phyloP scores from a whole-genome alignment of 2,888 invertebrate genomes.

The Phrixothrix hirtus region DNA sequence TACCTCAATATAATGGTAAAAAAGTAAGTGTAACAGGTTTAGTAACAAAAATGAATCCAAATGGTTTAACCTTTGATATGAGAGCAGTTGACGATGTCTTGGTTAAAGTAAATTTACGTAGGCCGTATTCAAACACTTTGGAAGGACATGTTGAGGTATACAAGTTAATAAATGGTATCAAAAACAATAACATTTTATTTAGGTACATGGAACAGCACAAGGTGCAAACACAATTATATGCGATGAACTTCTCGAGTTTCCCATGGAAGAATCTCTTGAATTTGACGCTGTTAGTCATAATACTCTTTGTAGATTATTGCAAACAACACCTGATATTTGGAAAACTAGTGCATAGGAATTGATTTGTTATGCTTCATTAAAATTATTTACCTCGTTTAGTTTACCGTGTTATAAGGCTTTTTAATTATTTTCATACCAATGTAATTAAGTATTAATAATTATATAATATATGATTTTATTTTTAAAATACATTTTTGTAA shows the following conservation, averaged over 20 bases:
- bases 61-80: conserved; percentile 47
- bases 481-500: too few species aligned
- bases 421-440: neutral
- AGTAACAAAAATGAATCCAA: conserved; percentile 43
- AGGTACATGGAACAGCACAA: conserved; percentile 41
- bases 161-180: too few species aligned
- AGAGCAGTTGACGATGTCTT: conserved; percentile 46
- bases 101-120: conserved; percentile 46
- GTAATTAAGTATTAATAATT: too few species aligned
- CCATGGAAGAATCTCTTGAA: conserved; percentile 27
- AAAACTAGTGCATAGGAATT: conserved; percentile 18
- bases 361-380: too few species aligned
- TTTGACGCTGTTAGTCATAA: conserved; percentile 39
- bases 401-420: too few species aligned
- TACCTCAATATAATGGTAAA: conserved; percentile 46
- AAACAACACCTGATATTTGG: conserved; percentile 37
- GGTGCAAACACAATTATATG: conserved; percentile 35
- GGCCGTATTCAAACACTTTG: conserved; percentile 42
- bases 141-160: conserved; percentile 52
- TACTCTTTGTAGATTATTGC: conserved; percentile 34
- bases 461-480: too few species aligned
- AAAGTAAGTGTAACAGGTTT: conserved; percentile 48
- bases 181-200: too few species aligned
- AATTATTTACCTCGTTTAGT: too few species aligned
- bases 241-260: conserved; percentile 37